Conservation (phyloP, 2,797 vertebrate genomes). For the Tiaroga cobitis region DNA sequence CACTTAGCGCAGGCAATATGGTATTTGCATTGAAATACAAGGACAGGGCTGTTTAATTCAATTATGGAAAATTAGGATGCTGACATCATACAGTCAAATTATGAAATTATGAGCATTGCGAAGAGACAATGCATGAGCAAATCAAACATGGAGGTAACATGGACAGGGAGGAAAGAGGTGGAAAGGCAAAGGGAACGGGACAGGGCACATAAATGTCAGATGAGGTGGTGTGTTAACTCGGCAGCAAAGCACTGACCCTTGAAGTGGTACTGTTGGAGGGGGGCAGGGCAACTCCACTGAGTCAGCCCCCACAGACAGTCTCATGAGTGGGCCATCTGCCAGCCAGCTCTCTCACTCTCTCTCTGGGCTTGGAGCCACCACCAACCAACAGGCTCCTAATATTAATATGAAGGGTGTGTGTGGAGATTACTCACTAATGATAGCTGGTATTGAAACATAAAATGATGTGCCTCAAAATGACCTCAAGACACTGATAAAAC, state of each 20-base stretch:
- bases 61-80: conserved; percentile 56
- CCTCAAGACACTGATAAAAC: background rate
- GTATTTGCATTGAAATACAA: conserved; percentile 52
- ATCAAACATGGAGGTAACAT: background rate
- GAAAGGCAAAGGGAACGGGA: background rate
- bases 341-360: conserved; percentile 47
- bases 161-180: conserved; percentile 3
- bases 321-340: conserved; percentile 78
- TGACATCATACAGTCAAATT: background rate
- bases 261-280: conserved; percentile 39
- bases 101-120: background rate
- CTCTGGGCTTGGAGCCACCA: conserved; percentile 59
- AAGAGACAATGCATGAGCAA: background rate
- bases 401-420: conserved; percentile 45
- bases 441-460: conserved; percentile 2
- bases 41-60: conserved; percentile 61
- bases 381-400: conserved; percentile 34
- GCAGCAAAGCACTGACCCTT: conserved; percentile 57
- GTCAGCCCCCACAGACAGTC: conserved; percentile 56
- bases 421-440: conserved; percentile 27
- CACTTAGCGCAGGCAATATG: conserved; percentile 62
- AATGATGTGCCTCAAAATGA: background rate
- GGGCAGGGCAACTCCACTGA: conserved; percentile 50
- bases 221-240: conserved; percentile 49
- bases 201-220: conserved; percentile 58